Percentiles rank a stretch among this genome's conserved stretches.
phyloP scores from a whole-genome alignment of 2,888 invertebrate genomes.

The Drosophila percnosoma region DNA sequence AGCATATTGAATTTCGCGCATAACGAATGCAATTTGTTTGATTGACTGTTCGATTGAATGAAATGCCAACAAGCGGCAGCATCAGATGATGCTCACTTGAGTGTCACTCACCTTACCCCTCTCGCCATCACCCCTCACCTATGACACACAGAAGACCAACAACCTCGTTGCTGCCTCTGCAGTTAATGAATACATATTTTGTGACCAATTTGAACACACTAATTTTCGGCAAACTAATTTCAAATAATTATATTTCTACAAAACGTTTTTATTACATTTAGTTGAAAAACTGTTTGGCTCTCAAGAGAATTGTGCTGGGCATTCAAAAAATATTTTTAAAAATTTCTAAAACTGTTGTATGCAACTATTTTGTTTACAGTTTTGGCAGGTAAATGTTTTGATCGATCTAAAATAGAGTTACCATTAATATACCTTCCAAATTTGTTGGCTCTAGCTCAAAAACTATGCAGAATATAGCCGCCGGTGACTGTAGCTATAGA shows the following conservation, averaged over 20 bases:
- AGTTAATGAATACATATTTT: neutral
- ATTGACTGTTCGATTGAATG: constrained; percentile 77
- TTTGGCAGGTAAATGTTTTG: neutral
- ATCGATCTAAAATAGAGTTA: neutral
- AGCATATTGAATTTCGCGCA: constrained; percentile 73
- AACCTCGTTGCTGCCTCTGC: neutral
- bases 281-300: neutral
- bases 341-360: no score
- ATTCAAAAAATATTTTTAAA: no score
- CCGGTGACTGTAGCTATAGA: neutral
- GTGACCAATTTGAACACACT: neutral
- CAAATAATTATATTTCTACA: neutral
- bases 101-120: constrained; percentile 14
- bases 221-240: neutral
- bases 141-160: neutral
- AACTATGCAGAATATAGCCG: neutral
- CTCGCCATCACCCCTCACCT: constrained; percentile 2
- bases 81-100: constrained; percentile 34
- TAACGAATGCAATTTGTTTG: constrained; percentile 79
- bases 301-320: no score
- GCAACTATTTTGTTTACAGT: neutral
- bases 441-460: neutral
- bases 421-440: neutral
- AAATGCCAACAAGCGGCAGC: constrained; percentile 58
- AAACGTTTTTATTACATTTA: neutral